Base-by-base conservation (phyloP, 2,797 vertebrate species). In the Artibeus jamaicensis region DNA sequence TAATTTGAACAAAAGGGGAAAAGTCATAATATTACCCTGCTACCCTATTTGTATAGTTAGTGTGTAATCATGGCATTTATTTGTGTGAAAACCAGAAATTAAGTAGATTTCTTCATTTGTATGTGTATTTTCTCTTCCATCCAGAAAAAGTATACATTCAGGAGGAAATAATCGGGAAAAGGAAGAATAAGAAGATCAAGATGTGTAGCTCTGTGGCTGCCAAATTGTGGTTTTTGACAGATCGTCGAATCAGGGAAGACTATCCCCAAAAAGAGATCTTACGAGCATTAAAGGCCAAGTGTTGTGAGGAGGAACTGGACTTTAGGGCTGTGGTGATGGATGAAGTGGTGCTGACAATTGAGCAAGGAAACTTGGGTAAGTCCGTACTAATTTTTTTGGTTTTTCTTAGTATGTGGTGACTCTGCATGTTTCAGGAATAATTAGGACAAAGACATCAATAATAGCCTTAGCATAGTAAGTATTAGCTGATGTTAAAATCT, bases 221-320 rank as follows among this genome's bases (percentile, higher is more conserved):
- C 92, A 98, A 98, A 48, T 95, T 99, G 95, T 99, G 99, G 99
- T 99, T 99, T 98, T 97, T 99, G 97, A 99, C 99, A 74, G 99
- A 99, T 98, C 98, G 98, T 94, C 98, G 99, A 94, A 99, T 99
- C 97, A 98, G 98, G 90, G 98, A 99, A 97, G 99, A 99, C 93
- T 99, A 99, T 68, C 99, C 99, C 74, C 99, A 99, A 67, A 98
- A 98, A 96, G 98, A 99, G 97, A 99, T 99, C 89, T 93, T 98
- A 86, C 97, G 99, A 82, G 98, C 99, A 0, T 96, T 99, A 94
- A 99, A 99, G 96, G 97, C 98, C 94, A 99, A 99, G 62, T 99
- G 99, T 96, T 99, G 98, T 85, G 99, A 99, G 88, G 99, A 99
- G 92, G 99, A 99, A 37, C 84, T 99, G 44, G 98, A 99, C 90